Evolutionary conservation across 2,113 vertebrate species (phyloP).

Genomic region (Tenebrosternarchus preto): DNA sequence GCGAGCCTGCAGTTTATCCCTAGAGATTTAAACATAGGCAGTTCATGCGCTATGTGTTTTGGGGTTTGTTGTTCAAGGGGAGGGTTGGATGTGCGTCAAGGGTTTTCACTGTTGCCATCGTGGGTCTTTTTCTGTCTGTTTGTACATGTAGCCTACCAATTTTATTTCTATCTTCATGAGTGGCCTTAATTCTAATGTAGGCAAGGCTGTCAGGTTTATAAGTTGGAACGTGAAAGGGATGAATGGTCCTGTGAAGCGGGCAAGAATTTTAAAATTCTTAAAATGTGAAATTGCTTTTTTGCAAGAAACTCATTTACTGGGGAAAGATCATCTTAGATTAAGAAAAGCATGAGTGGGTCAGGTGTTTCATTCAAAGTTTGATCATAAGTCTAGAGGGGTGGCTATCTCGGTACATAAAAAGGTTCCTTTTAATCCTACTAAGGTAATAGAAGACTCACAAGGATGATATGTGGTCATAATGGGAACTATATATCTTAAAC

Average conservation of each 20-base stretch:
- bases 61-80: constrained; percentile 6
- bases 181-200: no score
- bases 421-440: no score
- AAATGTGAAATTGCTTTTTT: constrained; percentile 28
- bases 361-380: constrained; percentile 19
- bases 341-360: constrained; percentile 14
- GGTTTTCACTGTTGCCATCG: constrained; percentile 1
- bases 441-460: no score
- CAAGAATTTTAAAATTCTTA: background rate
- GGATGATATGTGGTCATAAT: no score
- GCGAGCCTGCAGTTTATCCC: constrained; percentile 24
- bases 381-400: constrained; percentile 2
- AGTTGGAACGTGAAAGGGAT: constrained; percentile 19
- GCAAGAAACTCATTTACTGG: constrained; percentile 7
- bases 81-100: constrained; percentile 5
- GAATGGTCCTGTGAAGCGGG: constrained; percentile 22
- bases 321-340: background rate
- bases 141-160: background rate
- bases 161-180: no score
- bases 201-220: constrained; percentile 14
- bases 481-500: no score
- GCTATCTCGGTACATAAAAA: no score
- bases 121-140: background rate
- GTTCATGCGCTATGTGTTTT: background rate
- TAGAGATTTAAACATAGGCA: constrained; percentile 18